These are phyloP conservation scores for Lynx canadensis DNA, from an alignment of 2,113 vertebrate species.

Conservation along the genomic window DNA sequence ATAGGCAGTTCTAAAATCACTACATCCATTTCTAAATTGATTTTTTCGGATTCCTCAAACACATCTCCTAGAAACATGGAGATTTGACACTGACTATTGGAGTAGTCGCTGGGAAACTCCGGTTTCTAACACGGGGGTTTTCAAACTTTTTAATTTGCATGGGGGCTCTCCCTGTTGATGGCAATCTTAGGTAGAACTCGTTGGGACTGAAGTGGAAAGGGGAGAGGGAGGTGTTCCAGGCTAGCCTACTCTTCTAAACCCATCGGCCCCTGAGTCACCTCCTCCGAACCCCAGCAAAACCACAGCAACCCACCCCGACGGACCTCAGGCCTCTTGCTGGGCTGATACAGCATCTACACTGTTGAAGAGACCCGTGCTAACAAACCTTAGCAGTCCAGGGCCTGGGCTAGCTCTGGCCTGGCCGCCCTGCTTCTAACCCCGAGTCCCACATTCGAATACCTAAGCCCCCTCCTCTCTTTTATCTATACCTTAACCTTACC, in stretches of 20 bases:
- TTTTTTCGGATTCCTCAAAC: slow-evolving; percentile 31
- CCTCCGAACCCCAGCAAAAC: not conserved
- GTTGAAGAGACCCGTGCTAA: not conserved
- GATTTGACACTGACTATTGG: not conserved
- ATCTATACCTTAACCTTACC: not conserved
- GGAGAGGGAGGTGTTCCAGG: not conserved
- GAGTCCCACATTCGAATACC: not conserved
- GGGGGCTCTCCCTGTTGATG: not conserved
- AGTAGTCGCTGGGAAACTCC: not conserved
- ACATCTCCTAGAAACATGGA: not conserved
- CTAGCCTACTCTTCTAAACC: not conserved
- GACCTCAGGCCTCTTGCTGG: not conserved
- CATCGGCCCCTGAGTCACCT: not conserved
- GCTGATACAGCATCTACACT: not conserved
- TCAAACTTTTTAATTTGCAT: not conserved
- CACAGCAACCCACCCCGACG: not conserved
- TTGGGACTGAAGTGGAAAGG: not conserved
- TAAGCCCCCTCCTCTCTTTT: not conserved
- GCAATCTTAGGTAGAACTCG: not conserved
- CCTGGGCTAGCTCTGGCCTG: not conserved
- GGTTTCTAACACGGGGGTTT: not conserved
- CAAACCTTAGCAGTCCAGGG: not conserved
- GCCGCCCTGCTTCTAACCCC: not conserved
- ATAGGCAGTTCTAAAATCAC: not conserved
- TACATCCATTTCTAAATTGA: slow-evolving; percentile 7